These are phyloP conservation scores for Menidia menidia DNA, from an alignment of 2,797 vertebrate species.

Conservation along the genomic window DNA sequence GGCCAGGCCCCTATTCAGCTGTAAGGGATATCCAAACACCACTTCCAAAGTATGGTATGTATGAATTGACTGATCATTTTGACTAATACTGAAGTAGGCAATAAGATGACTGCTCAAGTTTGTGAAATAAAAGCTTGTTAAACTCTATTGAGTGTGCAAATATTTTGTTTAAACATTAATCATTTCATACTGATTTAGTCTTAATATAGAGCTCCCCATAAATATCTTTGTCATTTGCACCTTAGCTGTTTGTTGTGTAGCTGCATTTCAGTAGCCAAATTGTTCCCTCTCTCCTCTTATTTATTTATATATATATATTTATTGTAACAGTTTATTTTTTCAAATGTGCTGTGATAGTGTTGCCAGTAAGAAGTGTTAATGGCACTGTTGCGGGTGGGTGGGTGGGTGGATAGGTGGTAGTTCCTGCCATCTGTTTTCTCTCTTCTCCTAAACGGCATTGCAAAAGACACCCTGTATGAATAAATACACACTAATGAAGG, in stretches of 20 bases:
- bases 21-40: conserved; percentile 90
- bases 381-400: conserved; percentile 44
- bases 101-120: too few species aligned
- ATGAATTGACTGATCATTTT: not conserved
- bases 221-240: too few species aligned
- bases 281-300: too few species aligned
- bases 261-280: not conserved
- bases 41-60: conserved; percentile 81
- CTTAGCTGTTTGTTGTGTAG: too few species aligned
- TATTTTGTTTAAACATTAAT: conserved; percentile 26
- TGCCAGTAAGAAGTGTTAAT: conserved; percentile 46
- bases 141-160: conserved; percentile 33
- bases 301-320: not conserved
- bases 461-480: conserved; percentile 55
- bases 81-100: too few species aligned
- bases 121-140: too few species aligned
- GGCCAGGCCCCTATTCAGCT: conserved; percentile 90
- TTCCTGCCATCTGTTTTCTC: conserved; percentile 72
- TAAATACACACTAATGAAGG: conserved; percentile 55
- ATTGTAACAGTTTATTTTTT: conserved; percentile 43
- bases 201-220: not conserved
- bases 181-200: conserved; percentile 19
- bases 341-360: conserved; percentile 26
- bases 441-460: conserved; percentile 40
- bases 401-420: conserved; percentile 51